Evolutionary conservation across 2,888 invertebrate species (phyloP).

Genomic region (Dryomyza anilis): DNA sequence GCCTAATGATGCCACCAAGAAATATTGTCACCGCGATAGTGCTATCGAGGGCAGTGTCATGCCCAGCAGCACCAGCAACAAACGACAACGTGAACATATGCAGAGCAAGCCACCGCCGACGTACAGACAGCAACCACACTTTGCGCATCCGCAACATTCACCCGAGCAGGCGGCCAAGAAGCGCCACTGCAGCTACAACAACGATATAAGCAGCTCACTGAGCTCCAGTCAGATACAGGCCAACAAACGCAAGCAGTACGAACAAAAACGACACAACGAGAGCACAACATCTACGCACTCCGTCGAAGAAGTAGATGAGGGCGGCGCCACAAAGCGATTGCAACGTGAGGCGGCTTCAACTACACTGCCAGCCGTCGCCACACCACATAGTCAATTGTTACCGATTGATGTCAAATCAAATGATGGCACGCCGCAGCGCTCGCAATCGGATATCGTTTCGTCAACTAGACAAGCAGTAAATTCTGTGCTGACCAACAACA

Average conservation of each 20-base stretch:
- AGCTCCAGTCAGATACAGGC: conserved; percentile 53
- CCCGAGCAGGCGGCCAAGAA: conserved; percentile 55
- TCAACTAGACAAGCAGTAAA: too few species aligned
- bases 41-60: conserved; percentile 33
- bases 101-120: not conserved
- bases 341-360: not conserved
- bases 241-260: conserved; percentile 48
- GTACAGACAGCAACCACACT: conserved; percentile 17
- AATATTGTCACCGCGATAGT: conserved; percentile 51
- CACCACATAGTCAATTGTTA: too few species aligned
- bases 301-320: not conserved
- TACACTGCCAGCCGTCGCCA: too few species aligned
- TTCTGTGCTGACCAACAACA: too few species aligned
- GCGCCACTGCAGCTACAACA: conserved; percentile 53
- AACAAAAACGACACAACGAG: conserved; percentile 30
- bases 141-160: conserved; percentile 38
- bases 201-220: conserved; percentile 58
- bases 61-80: conserved; percentile 33
- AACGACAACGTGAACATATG: conserved; percentile 50
- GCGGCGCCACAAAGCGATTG: conserved; percentile 18
- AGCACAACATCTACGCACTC: too few species aligned
- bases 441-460: too few species aligned
- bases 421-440: too few species aligned
- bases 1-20: conserved; percentile 45
- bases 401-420: too few species aligned